phyloP scores from a whole-genome alignment of 2,113 vertebrate species.

The Amblyopsis rosae region DNA sequence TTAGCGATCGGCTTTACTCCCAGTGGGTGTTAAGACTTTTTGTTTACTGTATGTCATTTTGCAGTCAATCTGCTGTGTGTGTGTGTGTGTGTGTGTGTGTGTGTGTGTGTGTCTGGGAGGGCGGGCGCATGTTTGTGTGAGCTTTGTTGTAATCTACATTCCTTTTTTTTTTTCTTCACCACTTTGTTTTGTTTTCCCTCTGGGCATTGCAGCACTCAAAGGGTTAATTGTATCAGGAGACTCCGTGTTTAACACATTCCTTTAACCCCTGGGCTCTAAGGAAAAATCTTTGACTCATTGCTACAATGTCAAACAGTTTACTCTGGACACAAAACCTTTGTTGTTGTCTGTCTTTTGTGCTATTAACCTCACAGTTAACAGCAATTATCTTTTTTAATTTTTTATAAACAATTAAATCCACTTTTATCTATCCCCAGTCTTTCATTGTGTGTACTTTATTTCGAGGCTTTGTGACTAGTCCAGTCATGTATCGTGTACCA shows the following conservation, averaged over 20 bases:
- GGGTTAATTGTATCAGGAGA: constrained; percentile 61
- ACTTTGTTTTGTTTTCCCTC: constrained; percentile 61
- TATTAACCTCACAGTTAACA: neutral
- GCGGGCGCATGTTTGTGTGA: constrained; percentile 44
- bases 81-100: constrained; percentile 11
- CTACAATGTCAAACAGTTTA: constrained; percentile 5
- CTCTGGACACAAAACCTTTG: neutral
- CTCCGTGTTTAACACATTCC: constrained; percentile 46
- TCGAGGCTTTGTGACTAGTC: constrained; percentile 32
- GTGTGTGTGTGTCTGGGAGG: constrained; percentile 16
- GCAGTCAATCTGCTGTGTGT: constrained; percentile 56
- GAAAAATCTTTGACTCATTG: constrained; percentile 7
- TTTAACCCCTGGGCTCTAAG: constrained; percentile 35
- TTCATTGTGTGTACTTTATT: constrained; percentile 17
- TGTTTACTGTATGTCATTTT: constrained; percentile 71
- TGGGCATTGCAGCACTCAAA: constrained; percentile 46
- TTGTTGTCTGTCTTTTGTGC: neutral
- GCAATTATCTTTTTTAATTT: neutral
- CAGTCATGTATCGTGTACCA: neutral
- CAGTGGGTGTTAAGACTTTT: constrained; percentile 66
- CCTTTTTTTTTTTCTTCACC: constrained; percentile 36
- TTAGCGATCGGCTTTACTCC: constrained; percentile 69
- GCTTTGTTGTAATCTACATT: constrained; percentile 60
- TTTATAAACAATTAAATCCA: neutral
- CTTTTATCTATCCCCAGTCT: neutral